Evolutionary conservation across 2,113 vertebrate species (phyloP).

Genomic region (Glaucomys volans): DNA sequence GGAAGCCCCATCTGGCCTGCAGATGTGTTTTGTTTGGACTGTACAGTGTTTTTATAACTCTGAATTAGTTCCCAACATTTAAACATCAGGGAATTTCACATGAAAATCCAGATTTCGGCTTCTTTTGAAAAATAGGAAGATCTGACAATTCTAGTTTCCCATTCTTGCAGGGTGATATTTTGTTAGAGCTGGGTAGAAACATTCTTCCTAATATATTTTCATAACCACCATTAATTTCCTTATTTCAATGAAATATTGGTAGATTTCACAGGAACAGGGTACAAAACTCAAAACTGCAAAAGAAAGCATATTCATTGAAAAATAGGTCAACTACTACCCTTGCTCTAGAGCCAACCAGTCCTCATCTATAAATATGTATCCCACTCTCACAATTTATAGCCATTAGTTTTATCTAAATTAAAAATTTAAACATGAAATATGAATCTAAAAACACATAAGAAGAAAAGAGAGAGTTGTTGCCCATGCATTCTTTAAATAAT

Average conservation of each 20-base stretch:
- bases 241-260: neutral
- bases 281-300: constrained; percentile 30
- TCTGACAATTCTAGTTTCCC: neutral
- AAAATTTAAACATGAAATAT: neutral
- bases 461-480: neutral
- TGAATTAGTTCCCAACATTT: constrained; percentile 51
- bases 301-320: constrained; percentile 3
- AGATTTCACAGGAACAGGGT: neutral
- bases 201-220: neutral
- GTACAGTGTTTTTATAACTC: constrained; percentile 48
- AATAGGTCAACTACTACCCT: neutral
- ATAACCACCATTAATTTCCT: neutral
- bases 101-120: constrained; percentile 54
- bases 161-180: neutral
- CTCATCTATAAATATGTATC: neutral
- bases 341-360: neutral
- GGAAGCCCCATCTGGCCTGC: constrained; percentile 61
- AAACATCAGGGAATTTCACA: constrained; percentile 66
- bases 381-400: neutral
- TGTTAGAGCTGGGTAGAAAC: neutral
- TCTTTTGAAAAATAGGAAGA: constrained; percentile 37
- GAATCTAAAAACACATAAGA: neutral
- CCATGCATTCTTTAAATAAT: neutral
- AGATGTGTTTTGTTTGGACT: constrained; percentile 71
- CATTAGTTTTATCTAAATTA: neutral